Evolutionary conservation across 2,113 vertebrate genomes (phyloP), one percentile per base, ranked within the genome.

Genomic region (Oxygymnocypris stewartii): DNA sequence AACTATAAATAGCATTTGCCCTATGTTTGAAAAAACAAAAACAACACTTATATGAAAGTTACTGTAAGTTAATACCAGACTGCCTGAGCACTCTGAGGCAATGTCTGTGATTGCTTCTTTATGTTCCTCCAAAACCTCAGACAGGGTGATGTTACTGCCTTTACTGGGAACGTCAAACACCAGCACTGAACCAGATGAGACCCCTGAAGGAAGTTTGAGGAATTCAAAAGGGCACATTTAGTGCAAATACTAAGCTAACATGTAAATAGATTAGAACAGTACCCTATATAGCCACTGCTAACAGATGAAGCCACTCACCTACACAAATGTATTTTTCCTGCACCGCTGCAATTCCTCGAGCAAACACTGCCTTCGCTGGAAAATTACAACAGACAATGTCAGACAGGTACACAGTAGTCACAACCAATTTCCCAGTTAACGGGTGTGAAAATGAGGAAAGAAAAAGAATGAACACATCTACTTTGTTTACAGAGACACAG

Each of bases 161-260:
- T 97, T 98, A 71, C 89, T 89, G 12, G 98, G 98, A 87, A 99
- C 86, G 87, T 98, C 96, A 89, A 99, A 99, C 37, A 98, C 96
- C 49, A 99, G 93, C 81, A 99, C 92, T 0, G 87, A 89, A 51
- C 98, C 97, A 0, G 94, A 95, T 28, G 96, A 98, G 0, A 95
- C 92, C 14, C 98, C 98, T 99, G 91, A 0, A 31, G 49, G 83
- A 74, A 42, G 31, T 54, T 6, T 0, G 31, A 57, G 14, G 88
- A 83, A 0, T 14, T 28, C 14, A 59, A 82, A 51, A n/a, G 8
- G 71, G 49, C 54, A 51, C 16, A 5, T 80, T 80, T 61, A 57
- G 28, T 6, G 13, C 14, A 31, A 8, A 65, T 65, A 25, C 2
- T 65, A 44, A 63, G 6, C 18, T 44, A 44, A 35, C 14, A 14